Evolutionary conservation across 2,888 invertebrate genomes (phyloP).

Genomic region (Proisotoma minuta): DNA sequence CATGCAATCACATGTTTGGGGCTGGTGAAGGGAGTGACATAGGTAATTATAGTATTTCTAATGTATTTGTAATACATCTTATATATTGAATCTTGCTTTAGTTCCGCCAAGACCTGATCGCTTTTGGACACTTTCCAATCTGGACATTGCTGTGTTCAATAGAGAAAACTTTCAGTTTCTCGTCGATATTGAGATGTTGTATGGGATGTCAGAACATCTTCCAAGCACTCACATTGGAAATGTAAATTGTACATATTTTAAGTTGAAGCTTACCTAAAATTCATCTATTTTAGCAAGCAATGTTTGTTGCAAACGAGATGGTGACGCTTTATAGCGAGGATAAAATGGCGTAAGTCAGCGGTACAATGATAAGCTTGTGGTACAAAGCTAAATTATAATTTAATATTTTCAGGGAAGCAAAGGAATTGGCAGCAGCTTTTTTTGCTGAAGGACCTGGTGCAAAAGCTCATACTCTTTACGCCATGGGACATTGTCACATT

Average conservation of each 20-base stretch:
- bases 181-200: slow-evolving; percentile 52
- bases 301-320: slow-evolving; percentile 54
- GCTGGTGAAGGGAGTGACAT: slow-evolving; percentile 50
- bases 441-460: slow-evolving; percentile 52
- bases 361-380: neutral
- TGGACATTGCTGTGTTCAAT: slow-evolving; percentile 52
- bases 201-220: slow-evolving; percentile 52
- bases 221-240: slow-evolving; percentile 51
- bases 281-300: slow-evolving; percentile 49
- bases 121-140: slow-evolving; percentile 50
- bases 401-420: slow-evolving; percentile 45
- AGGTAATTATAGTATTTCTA: neutral
- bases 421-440: slow-evolving; percentile 46
- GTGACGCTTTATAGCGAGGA: slow-evolving; percentile 48
- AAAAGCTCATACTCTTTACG: slow-evolving; percentile 52
- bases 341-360: neutral
- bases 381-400: neutral
- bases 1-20: slow-evolving; percentile 54
- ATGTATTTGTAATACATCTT: neutral
- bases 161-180: slow-evolving; percentile 50
- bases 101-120: slow-evolving; percentile 51
- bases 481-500: slow-evolving; percentile 55
- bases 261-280: too few relatives aligned
- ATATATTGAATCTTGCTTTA: too few relatives aligned
- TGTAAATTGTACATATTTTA: slow-evolving; percentile 11